phyloP scores from a whole-genome alignment of 2,113 vertebrate genomes.

The Alouatta palliata region DNA sequence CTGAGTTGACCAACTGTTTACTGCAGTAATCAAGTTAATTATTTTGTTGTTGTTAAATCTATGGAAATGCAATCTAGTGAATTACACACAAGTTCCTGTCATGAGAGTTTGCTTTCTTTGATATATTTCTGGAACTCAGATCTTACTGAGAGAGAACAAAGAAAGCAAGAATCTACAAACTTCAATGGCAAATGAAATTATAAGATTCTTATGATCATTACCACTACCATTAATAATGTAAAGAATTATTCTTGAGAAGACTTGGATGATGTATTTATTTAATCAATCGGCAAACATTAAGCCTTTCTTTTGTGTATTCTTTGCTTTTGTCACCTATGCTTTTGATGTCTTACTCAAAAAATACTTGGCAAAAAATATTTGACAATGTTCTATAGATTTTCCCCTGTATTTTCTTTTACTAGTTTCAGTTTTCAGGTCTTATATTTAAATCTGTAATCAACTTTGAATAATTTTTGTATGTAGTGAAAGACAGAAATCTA shows the following conservation, averaged over 20 bases:
- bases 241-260: not conserved
- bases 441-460: not conserved
- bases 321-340: not conserved
- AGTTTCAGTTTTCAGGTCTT: not conserved
- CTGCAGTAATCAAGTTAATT: not conserved
- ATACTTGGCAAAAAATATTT: too few relatives aligned
- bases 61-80: not conserved
- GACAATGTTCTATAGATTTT: not conserved
- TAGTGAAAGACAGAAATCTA: not conserved
- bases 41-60: not conserved
- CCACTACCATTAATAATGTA: not conserved
- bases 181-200: not conserved
- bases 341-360: not conserved
- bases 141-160: not conserved
- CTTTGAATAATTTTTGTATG: not conserved
- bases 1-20: not conserved
- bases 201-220: not conserved
- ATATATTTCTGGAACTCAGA: not conserved
- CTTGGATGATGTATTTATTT: not conserved
- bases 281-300: not conserved
- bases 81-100: not conserved
- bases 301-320: not conserved
- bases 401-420: not conserved
- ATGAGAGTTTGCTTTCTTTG: not conserved
- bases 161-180: not conserved